These are phyloP conservation scores for Argya squamiceps DNA, from an alignment of 2,797 vertebrate species.

Conservation along the genomic window DNA sequence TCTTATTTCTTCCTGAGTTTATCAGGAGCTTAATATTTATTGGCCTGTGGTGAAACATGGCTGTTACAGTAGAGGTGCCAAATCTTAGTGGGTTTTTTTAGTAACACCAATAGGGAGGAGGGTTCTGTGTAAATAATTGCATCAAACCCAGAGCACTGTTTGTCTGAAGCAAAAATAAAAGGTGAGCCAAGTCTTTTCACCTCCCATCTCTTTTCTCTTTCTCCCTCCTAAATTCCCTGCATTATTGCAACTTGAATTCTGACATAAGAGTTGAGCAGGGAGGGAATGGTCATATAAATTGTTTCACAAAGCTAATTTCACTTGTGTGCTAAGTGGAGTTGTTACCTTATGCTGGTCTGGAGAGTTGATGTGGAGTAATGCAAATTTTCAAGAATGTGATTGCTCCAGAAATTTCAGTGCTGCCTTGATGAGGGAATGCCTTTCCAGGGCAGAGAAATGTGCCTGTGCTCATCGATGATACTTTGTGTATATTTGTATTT, in stretches of 20 bases:
- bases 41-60: not conserved
- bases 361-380: not conserved
- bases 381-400: not conserved
- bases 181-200: not conserved
- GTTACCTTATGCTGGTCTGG: not conserved
- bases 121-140: not conserved
- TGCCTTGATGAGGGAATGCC: not conserved
- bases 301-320: not conserved
- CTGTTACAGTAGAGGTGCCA: not conserved
- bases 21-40: not conserved
- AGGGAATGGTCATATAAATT: not conserved
- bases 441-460: not conserved
- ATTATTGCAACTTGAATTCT: not conserved
- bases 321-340: not conserved
- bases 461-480: not conserved
- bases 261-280: not conserved
- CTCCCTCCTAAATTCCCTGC: not conserved
- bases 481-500: too few species aligned
- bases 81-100: not conserved
- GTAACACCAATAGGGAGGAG: not conserved
- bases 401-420: not conserved
- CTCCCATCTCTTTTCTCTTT: not conserved
- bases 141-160: not conserved
- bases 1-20: not conserved
- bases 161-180: not conserved